Evolutionary conservation across 2,113 vertebrate genomes (phyloP).

Genomic region (Atherinomorus stipes): DNA sequence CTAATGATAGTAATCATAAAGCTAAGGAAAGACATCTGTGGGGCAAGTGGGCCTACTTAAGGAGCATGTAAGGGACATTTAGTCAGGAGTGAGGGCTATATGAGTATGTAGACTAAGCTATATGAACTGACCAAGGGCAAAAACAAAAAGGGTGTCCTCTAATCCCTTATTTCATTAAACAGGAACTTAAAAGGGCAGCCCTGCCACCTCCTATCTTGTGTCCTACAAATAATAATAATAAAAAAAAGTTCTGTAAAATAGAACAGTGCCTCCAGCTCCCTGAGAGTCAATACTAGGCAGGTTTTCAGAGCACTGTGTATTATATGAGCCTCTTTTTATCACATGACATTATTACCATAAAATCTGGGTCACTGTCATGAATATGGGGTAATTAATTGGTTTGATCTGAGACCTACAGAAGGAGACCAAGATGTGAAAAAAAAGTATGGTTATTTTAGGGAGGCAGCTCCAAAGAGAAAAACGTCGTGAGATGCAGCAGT

Average conservation of each 20-base stretch:
- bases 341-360: conserved; percentile 46
- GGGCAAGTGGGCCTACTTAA: neutral
- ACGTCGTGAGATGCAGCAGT: conserved; percentile 8
- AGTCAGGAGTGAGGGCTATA: neutral
- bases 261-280: neutral
- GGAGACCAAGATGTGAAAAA: conserved; percentile 30
- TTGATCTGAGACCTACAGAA: conserved; percentile 41
- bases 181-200: neutral
- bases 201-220: neutral
- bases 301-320: conserved; percentile 12
- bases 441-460: conserved; percentile 20
- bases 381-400: conserved; percentile 54
- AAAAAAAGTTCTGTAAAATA: conserved; percentile 9
- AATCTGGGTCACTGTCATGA: conserved; percentile 47
- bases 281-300: neutral
- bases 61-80: conserved; percentile 15
- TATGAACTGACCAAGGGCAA: conserved; percentile 13
- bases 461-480: neutral
- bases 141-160: conserved; percentile 11
- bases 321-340: conserved; percentile 24
- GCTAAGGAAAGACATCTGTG: conserved; percentile 1
- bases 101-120: neutral
- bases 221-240: conserved; percentile 18
- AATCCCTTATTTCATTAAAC: conserved; percentile 33
- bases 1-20: conserved; percentile 21